Base-by-base conservation (phyloP, 1,140 invertebrate genomes). In the Neuroterus valhalla region DNA sequence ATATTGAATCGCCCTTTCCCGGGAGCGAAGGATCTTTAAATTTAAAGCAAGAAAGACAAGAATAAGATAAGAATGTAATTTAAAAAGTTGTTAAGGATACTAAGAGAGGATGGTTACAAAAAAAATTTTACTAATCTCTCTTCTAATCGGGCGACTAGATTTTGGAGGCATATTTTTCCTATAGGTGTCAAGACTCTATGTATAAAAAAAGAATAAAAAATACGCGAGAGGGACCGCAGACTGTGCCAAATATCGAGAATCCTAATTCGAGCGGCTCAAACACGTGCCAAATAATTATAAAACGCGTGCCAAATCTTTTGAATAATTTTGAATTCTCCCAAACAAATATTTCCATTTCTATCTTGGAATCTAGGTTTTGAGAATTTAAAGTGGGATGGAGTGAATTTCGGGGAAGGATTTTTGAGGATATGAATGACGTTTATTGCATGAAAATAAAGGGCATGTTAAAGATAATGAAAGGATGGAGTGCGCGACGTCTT, bases 91-190 rank as follows among this genome's bases (percentile, higher is more conserved):
- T 69, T 50, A 72, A 71, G 50, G 66, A 66, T 70, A 45, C 62
- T 52, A 15, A 44, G 62, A 23, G 12, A 71, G 70, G 8, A 44
- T 43, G 42, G 14, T 43, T 68, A 55, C 11, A 15, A 42, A 6
- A 68, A 67, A 68, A 19, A 45, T 44, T 68, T 45, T 45, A 26
- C 38, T 44, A 68, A 44, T 44, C 43, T 68, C 43, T 68, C 43
- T 68, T 68, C 75, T 73, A 71, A 80, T 72, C 72, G 77, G 74
- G 74, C 80, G 84, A 75, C 76, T 83, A 81, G 82, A 83, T 82
- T 84, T 84, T 80, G 72, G 77, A 86, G 74, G 79, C 75, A 78
- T 86, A 82, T 87, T 86, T 85, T 85, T 85, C 82, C 85, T 86
- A 86, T 80, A 79, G 38, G 52, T 72, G 76, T 23, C 55, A 69